Percentiles rank a stretch among this genome's conserved stretches.
Evolutionary conservation across 2,888 invertebrate genomes (phyloP).

Genomic region (Spilarctia lutea): DNA sequence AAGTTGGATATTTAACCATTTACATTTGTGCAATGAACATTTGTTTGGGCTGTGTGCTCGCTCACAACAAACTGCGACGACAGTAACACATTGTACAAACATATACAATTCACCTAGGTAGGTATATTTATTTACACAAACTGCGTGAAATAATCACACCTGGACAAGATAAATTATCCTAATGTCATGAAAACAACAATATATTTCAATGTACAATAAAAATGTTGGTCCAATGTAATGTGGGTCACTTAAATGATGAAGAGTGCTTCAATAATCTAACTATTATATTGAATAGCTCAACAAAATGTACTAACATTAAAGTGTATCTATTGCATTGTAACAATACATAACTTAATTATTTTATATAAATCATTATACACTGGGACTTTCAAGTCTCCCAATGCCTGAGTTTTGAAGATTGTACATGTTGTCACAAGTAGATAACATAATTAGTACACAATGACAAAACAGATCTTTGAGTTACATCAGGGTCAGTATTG

Average conservation of each 20-base stretch:
- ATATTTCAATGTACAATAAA: background rate
- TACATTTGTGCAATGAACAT: background rate
- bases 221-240: background rate
- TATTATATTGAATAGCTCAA: background rate
- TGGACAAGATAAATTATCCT: background rate
- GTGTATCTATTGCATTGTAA: conserved; percentile 2
- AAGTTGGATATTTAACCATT: background rate
- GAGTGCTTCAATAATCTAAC: background rate
- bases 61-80: background rate
- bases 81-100: background rate
- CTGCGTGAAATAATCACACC: background rate
- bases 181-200: conserved; percentile 1
- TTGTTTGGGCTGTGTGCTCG: background rate
- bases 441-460: background rate
- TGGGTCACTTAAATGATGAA: background rate
- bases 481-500: background rate
- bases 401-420: background rate
- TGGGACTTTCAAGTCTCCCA: background rate
- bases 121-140: conserved; percentile 1
- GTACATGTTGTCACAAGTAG: background rate
- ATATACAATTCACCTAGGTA: background rate
- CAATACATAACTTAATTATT: conserved; percentile 1
- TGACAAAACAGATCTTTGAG: background rate
- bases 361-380: background rate
- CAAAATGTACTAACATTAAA: background rate